These are phyloP conservation scores for Dione juno DNA, from an alignment of 2,888 invertebrate genomes.

Conservation along the genomic window DNA sequence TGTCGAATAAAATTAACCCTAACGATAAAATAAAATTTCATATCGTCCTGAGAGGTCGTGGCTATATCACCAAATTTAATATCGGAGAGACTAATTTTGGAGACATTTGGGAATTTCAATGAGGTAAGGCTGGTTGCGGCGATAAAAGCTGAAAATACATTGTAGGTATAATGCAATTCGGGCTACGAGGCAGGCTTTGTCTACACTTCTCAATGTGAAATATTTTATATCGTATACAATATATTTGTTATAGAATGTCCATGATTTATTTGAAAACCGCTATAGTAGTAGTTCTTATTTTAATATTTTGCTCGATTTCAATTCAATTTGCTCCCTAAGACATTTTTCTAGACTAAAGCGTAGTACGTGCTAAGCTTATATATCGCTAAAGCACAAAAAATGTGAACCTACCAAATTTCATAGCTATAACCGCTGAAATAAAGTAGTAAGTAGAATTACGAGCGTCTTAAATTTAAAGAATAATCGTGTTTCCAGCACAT, in stretches of 20 bases:
- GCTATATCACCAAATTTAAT: conserved; percentile 36
- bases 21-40: conserved; percentile 58
- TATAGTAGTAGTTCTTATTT: neutral
- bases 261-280: neutral
- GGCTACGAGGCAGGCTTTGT: conserved; percentile 15
- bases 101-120: conserved; percentile 35
- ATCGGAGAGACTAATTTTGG: conserved; percentile 37
- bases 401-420: conserved; percentile 40
- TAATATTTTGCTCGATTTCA: neutral
- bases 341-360: too few relatives aligned
- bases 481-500: conserved; percentile 52
- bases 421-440: conserved; percentile 42
- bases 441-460: conserved; percentile 41
- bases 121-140: conserved; percentile 18
- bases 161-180: conserved; percentile 8
- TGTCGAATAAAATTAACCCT: conserved; percentile 50
- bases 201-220: conserved; percentile 1
- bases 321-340: too few relatives aligned
- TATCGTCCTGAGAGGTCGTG: conserved; percentile 45
- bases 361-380: too few relatives aligned
- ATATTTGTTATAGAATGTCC: neutral
- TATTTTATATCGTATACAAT: neutral
- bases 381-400: conserved; percentile 25
- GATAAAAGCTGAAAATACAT: conserved; percentile 23
- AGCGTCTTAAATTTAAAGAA: conserved; percentile 48